Evolutionary conservation across 2,888 invertebrate genomes (phyloP), one percentile per base, ranked within the genome.

Genomic region (Isoperla grammatica): DNA sequence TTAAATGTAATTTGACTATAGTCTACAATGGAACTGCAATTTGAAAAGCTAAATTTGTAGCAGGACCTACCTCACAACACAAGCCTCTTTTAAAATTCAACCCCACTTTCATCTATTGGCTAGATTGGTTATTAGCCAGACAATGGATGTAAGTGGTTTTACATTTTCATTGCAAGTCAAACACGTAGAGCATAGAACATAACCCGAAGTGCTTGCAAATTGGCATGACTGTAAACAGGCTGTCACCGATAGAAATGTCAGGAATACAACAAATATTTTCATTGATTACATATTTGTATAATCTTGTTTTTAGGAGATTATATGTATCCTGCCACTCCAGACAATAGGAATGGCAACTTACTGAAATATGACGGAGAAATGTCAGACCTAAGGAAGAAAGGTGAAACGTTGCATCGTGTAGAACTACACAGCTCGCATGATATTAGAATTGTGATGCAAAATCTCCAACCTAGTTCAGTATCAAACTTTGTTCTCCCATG

Each of bases 241-340:
- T 29, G 29, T 29, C 29, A 29, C 8, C 8, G n/a, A n/a, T n/a
- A n/a, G n/a, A n/a, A 23, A 15, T 40, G 40, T 11, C 4, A 13
- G 15, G 40, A 40, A 12, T 13, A 12, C 37, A 40, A 13, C 15
- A 17, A 17, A 45, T 17, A 15, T 45, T 17, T 45, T 15, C 13
- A 45, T 11, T 45, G 15, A 19, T 45, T 19, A 9, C 8, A 19
- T 19, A 4, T 29, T 29, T 29, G 5, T 29, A 6, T 29, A 29
- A 6, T 8, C 39, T 54, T 56, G 39, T 49, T 55, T 45, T 55
- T 58, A 79, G 85, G 85, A 5, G 80, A 80, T 67, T 77, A 75
- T 61, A 66, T 73, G 20, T 79, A 79, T 69, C 78, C 79, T 5
- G 62, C 66, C 35, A 64, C 73, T 62, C 72, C 75, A 0, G 72